phyloP scores from a whole-genome alignment of 2,888 invertebrate genomes.

The Brachypterus glaber region DNA sequence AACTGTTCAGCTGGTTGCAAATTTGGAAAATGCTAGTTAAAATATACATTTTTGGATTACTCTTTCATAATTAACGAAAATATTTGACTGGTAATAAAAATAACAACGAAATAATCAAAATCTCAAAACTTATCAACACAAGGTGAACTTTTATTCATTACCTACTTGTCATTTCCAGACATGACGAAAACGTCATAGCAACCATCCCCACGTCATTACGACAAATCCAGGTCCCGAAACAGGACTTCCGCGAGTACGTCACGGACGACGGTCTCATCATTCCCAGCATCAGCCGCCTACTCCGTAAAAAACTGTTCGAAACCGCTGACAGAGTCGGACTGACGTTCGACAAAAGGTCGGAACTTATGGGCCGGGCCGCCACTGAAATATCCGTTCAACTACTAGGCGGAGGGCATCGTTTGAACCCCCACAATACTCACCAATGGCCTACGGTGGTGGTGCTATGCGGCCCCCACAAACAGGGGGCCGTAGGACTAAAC shows the following conservation, averaged over 20 bases:
- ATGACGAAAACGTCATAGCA: conserved; percentile 76
- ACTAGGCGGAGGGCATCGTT: conserved; percentile 72
- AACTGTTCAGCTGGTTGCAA: too few species aligned
- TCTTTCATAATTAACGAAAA: too few species aligned
- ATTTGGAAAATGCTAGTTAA: too few species aligned
- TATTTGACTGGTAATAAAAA: too few species aligned
- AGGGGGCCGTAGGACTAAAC: conserved; percentile 60
- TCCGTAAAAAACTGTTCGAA: conserved; percentile 59
- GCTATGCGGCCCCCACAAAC: conserved; percentile 57
- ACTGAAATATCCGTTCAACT: conserved; percentile 76
- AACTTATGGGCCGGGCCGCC: conserved; percentile 74
- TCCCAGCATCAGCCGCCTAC: conserved; percentile 59
- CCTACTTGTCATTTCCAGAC: too few species aligned
- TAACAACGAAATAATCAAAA: too few species aligned
- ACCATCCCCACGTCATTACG: conserved; percentile 53
- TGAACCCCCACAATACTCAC: conserved; percentile 80
- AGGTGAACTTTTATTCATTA: too few species aligned
- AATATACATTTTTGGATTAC: too few species aligned
- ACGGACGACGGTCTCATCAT: conserved; percentile 76
- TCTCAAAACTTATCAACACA: too few species aligned
- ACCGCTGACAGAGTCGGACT: conserved; percentile 60
- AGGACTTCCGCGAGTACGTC: conserved; percentile 54
- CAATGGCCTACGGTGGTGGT: conserved; percentile 77
- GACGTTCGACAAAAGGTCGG: conserved; percentile 55
- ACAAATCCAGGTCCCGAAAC: conserved; percentile 62